Base-by-base conservation (phyloP, 2,888 invertebrate species). In the Aricia artaxerxes region DNA sequence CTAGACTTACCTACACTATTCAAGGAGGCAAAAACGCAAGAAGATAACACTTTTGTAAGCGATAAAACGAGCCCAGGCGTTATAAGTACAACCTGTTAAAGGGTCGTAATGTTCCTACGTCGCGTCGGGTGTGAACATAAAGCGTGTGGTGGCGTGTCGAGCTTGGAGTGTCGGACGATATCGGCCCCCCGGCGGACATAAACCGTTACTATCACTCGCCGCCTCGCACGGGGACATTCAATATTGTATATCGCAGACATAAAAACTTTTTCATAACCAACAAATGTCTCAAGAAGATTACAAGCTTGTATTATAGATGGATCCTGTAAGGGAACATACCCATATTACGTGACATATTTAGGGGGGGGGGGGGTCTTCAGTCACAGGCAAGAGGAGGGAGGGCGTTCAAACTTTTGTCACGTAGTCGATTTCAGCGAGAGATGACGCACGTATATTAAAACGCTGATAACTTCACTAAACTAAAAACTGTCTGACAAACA, bases 181-280 rank as follows among this genome's bases (percentile, higher is more conserved):
- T 69, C 24, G 35, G 35, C 69, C 35, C 69, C 69, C 13, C 35
- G 24, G 35, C 69, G 35, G 35, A 69, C 69, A 69, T 69, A 35
- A 69, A 38, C 64, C 31, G 64, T 31, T 64, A 9, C 69, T 69
- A 69, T 69, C 69, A 69, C 69, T 69, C 69, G 64, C 64, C 35
- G 69, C 69, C 64, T 64, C 64, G 11, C 35, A 11, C 11, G 1
- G 69, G 69, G 69, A 35, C 6, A 69, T 69, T 69, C 35, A 35
- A 69, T 69, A 69, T 69, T 69, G 35, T 69, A 35, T 69, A 69
- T 69, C 16, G 35, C 11, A 31, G 31, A 31, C 11, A 64, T 64
- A 69, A 35, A 69, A 69, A 69, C 35, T 69, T 69, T 69, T 69
- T 69, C 69, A 38, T 38, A 69, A 69, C 69, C 69, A 5, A 69